Conservation (phyloP, 2,888 invertebrate species). For the Parnassius smintheus region DNA sequence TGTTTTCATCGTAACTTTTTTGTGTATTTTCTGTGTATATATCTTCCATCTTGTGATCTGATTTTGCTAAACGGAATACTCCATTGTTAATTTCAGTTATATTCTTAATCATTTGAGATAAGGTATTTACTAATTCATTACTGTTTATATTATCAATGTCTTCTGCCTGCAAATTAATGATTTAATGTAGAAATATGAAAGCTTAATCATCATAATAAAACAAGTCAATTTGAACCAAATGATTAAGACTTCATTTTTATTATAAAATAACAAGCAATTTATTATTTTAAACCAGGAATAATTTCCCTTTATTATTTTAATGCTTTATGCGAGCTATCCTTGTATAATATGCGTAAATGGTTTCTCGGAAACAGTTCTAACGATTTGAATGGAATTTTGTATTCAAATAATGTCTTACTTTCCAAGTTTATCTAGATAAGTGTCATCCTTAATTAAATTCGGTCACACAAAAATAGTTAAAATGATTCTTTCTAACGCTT, state of each 20-base stretch:
- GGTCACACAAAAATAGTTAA: no score
- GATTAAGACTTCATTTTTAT: neutral
- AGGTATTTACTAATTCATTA: neutral
- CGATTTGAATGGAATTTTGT: no score
- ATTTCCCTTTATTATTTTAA: neutral
- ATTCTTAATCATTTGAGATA: slow-evolving; percentile 3
- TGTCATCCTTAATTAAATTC: no score
- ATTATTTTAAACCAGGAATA: no score
- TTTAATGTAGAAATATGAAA: no score
- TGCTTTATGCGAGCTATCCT: neutral
- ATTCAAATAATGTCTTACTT: no score
- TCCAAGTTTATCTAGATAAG: no score
- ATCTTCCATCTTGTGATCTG: neutral
- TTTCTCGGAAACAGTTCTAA: no score
- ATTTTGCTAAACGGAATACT: neutral
- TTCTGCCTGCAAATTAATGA: slow-evolving; percentile 8
- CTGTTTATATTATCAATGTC: neutral
- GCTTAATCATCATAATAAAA: no score
- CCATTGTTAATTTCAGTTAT: slow-evolving; percentile 2
- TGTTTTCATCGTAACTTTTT: no score
- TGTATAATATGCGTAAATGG: neutral
- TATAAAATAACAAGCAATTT: neutral
- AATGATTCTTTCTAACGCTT: no score
- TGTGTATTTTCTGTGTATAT: neutral
- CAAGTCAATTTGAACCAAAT: no score